Percentiles rank a stretch among this genome's conserved stretches.
Conservation (phyloP, 2,797 vertebrate genomes). For the Centropyge bicolor region DNA sequence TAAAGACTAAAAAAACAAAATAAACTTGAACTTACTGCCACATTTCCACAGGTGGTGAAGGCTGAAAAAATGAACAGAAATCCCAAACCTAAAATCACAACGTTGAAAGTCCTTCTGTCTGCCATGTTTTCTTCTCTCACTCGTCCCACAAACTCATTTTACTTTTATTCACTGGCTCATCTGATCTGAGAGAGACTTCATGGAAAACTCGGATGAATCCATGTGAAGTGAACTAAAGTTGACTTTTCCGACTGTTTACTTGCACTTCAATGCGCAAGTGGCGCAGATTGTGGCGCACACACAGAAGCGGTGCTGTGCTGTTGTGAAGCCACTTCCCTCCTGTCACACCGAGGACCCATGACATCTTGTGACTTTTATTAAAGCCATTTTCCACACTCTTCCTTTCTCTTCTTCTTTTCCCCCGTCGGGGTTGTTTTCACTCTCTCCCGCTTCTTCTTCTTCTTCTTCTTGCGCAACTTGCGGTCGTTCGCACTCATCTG, state of each 20-base stretch:
- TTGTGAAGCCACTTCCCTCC: slow-evolving; percentile 44
- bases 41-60: slow-evolving; percentile 88
- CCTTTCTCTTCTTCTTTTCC: slow-evolving; percentile 31
- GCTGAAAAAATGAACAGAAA: slow-evolving; percentile 88
- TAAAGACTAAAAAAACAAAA: not conserved
- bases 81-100: slow-evolving; percentile 85
- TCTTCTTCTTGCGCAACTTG: slow-evolving; percentile 46
- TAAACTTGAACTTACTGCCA: slow-evolving; percentile 81
- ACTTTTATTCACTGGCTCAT: not conserved
- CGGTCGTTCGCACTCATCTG: slow-evolving; percentile 12
- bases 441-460: not conserved
- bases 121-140: slow-evolving; percentile 74
- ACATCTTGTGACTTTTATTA: slow-evolving; percentile 84
- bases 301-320: not conserved
- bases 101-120: slow-evolving; percentile 85
- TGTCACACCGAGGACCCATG: slow-evolving; percentile 66
- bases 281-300: no score
- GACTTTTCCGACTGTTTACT: slow-evolving; percentile 32
- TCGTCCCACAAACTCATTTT: slow-evolving; percentile 22
- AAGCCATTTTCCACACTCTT: slow-evolving; percentile 32
- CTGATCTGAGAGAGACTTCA: not conserved
- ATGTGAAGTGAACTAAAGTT: slow-evolving; percentile 34
- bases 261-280: slow-evolving; percentile 36
- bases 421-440: slow-evolving; percentile 36
- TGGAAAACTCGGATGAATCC: not conserved